phyloP scores from a whole-genome alignment of 53 echinoderm and acorn worm genomes.

The Luidia sarsii region DNA sequence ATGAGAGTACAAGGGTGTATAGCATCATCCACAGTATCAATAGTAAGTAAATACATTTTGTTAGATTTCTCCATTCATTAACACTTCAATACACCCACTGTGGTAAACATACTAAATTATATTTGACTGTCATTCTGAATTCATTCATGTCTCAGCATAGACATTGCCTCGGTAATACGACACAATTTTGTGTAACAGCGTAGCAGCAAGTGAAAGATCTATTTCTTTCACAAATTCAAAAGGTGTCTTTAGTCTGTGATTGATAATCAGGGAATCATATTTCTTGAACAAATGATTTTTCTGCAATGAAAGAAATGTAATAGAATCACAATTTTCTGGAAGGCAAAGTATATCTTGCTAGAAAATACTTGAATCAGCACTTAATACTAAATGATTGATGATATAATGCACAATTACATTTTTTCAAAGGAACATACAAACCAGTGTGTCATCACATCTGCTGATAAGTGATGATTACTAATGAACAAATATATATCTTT shows the following conservation, averaged over 20 bases:
- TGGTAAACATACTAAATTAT: background rate
- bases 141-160: background rate
- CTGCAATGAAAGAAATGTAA: no score
- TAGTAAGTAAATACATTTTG: constrained; percentile 24
- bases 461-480: background rate
- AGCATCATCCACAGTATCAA: constrained; percentile 14
- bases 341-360: no score
- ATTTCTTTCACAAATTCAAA: background rate
- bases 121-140: background rate
- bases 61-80: background rate
- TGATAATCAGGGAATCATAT: background rate
- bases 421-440: no score
- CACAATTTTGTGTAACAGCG: no score
- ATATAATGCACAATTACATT: no score
- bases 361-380: no score
- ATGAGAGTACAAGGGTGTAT: constrained; percentile 34
- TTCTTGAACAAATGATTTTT: no score
- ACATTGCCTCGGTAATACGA: no score
- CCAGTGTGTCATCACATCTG: background rate
- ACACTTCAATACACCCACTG: background rate
- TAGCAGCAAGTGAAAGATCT: background rate
- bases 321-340: no score
- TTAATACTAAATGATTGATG: no score
- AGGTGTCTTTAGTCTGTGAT: background rate
- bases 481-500: background rate